A percentile compares a stretch with the other conserved stretches of the same genome.
Conservation (phyloP, 1,140 invertebrate genomes). For the Pemphigus obesinymphae region DNA sequence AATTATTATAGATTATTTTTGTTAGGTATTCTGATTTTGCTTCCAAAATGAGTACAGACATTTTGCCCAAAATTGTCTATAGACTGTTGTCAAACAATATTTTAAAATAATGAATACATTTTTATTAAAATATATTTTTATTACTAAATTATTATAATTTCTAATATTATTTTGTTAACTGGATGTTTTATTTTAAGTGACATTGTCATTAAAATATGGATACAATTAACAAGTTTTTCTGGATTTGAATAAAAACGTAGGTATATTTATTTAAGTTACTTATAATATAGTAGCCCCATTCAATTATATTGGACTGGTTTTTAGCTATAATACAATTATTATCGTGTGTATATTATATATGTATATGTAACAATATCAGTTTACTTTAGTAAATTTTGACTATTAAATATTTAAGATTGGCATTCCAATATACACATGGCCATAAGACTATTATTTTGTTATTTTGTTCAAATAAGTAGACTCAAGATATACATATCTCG, state of each 20-base stretch:
- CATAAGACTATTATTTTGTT: slow-evolving; percentile 8
- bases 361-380: not conserved
- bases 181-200: not conserved
- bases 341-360: not conserved
- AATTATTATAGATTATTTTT: too few relatives aligned
- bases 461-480: not conserved
- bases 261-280: not conserved
- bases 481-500: not conserved
- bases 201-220: not conserved
- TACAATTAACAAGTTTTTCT: not conserved
- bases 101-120: too few relatives aligned
- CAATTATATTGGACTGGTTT: not conserved
- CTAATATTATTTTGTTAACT: not conserved
- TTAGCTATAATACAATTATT: not conserved
- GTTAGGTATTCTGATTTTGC: too few relatives aligned
- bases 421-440: not conserved
- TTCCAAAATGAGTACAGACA: too few relatives aligned
- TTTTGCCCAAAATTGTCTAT: too few relatives aligned
- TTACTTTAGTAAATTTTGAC: not conserved
- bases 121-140: too few relatives aligned
- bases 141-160: too few relatives aligned
- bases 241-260: not conserved
- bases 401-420: not conserved
- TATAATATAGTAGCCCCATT: too few relatives aligned
- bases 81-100: too few relatives aligned